Percentiles rank a stretch among this genome's conserved stretches.
These are phyloP conservation scores for Patella pellucida DNA, from an alignment of 2,888 invertebrate genomes.

Conservation along the genomic window DNA sequence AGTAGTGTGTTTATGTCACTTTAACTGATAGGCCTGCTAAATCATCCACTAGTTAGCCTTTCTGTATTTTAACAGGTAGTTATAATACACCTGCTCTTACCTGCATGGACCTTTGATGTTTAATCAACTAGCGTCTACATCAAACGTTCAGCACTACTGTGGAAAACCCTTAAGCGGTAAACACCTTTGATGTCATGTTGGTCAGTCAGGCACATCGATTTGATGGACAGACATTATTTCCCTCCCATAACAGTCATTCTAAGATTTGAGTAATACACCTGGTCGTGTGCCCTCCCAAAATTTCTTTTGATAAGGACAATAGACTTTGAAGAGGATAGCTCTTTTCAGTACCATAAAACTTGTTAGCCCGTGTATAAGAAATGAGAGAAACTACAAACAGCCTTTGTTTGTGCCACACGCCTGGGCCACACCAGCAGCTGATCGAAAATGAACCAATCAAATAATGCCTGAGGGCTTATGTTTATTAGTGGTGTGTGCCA, in stretches of 20 bases:
- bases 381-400: conserved; percentile 2
- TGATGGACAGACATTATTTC: conserved; percentile 5
- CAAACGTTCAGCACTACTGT: neutral
- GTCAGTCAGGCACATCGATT: neutral
- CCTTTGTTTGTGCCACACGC: neutral
- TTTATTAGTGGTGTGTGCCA: conserved; percentile 10
- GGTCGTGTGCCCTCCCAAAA: neutral
- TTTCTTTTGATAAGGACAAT: conserved; percentile 3
- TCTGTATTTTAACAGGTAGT: neutral
- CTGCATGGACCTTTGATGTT: conserved; percentile 5
- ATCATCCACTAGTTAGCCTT: no score
- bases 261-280: neutral
- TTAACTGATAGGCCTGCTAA: neutral
- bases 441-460: conserved; percentile 6
- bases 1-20: conserved; percentile 9
- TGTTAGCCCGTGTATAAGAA: neutral
- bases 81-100: conserved; percentile 9
- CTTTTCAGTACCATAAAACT: neutral
- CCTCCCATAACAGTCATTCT: neutral
- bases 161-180: neutral
- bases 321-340: neutral
- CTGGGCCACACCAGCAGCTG: neutral
- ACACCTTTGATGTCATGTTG: neutral
- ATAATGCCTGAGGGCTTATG: neutral
- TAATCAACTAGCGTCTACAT: conserved; percentile 2